Evolutionary conservation across 2,113 vertebrate species (phyloP), one percentile per base, ranked within the genome.

Genomic region (Colius striatus): DNA sequence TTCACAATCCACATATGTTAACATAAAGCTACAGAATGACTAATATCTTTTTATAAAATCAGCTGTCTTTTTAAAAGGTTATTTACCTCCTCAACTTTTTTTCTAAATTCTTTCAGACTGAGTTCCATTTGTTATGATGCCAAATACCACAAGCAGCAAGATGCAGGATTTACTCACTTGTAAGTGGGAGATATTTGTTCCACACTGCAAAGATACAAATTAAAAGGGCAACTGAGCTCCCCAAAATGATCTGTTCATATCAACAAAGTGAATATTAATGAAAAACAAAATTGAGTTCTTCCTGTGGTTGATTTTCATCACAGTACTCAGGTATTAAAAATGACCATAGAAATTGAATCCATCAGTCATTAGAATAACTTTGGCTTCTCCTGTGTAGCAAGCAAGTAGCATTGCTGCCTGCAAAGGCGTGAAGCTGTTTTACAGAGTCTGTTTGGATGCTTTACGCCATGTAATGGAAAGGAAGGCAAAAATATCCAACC

Each of bases 211-310:
- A 85, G 80, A 86, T 94, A 93, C 63, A 96, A 97, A 96, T 96
- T 96, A 94, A 94, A 97, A 97, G 95, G 93, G 51, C 95, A 95
- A 51, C 73, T 76, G 91, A 95, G 91, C 94, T 97, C 92, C 96
- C 90, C 87, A 87, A 97, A 97, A 97, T 97, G 89, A 94, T 96
- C 92, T 94, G 77, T 96, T 97, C 94, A 1, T 94, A 90, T 95
- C 96, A 96, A 96, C 90, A 93, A 97, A 97, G 95, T 97, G 95
- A 97, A 93, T 97, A 95, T 95, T 97, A 97, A 97, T 97, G 95
- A 96, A 97, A 98, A 97, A 89, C 93, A 96, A 97, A 97, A 97
- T 82, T 95, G 95, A 98, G 89, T 94, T 96, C 90, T 96, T 98
- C 95, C 94, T 94, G 95, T 94, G 94, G 92, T 89, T 96, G 93